Percentiles rank a stretch among this genome's conserved stretches.
These are phyloP conservation scores for Mycalesis mineus DNA, from an alignment of 2,888 invertebrate species.

Conservation along the genomic window DNA sequence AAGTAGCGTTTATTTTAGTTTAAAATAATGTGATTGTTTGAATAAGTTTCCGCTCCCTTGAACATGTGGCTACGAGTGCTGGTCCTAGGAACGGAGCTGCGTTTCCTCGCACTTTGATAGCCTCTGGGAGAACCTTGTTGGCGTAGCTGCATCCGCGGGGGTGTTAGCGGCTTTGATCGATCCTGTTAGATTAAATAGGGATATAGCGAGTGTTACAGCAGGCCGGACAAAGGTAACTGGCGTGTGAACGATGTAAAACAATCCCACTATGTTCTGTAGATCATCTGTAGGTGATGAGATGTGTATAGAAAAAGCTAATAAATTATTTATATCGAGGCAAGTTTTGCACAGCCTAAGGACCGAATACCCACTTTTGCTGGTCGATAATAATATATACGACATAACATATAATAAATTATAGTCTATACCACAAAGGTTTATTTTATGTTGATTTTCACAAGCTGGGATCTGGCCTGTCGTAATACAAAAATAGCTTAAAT, in stretches of 20 bases:
- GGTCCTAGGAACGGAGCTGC: constrained; percentile 53
- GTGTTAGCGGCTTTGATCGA: constrained; percentile 28
- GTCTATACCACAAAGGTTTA: neutral
- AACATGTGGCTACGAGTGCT: constrained; percentile 76
- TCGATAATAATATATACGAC: too few relatives aligned
- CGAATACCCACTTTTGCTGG: too few relatives aligned
- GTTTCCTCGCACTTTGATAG: constrained; percentile 63
- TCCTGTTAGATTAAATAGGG: neutral
- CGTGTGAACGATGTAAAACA: constrained; percentile 5
- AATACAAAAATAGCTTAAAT: neutral
- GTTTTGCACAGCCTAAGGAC: too few relatives aligned
- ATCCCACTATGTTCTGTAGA: neutral
- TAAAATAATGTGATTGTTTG: constrained; percentile 26
- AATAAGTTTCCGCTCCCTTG: constrained; percentile 51
- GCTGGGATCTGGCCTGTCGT: neutral
- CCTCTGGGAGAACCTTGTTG: constrained; percentile 43
- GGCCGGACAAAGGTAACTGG: neutral
- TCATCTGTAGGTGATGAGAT: neutral
- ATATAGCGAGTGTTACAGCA: neutral
- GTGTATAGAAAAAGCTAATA: neutral
- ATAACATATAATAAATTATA: neutral
- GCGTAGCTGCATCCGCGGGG: constrained; percentile 8
- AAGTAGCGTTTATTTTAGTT: constrained; percentile 33
- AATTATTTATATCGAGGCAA: too few relatives aligned
- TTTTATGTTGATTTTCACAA: constrained; percentile 9